Base-by-base conservation (phyloP, 1,140 invertebrate species). In the Sminthurides bifidus region DNA sequence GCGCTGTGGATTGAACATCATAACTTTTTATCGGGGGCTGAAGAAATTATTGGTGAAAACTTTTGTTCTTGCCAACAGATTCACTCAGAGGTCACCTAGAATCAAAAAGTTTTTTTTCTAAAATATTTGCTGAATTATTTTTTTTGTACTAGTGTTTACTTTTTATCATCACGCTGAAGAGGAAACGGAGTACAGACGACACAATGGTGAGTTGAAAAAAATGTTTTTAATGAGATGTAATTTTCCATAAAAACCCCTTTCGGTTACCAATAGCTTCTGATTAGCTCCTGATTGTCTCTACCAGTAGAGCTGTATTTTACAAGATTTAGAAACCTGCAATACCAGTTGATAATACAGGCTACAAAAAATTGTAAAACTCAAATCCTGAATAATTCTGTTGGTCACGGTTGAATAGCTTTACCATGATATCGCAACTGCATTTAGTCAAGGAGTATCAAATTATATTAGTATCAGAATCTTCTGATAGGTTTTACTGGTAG, bases 131-230 rank as follows among this genome's bases (percentile, higher is more conserved):
- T n/a, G n/a, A n/a, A n/a, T n/a, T n/a, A n/a, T 41, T 41, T 17
- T 41, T 21, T n/a, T 49, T 19, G 17, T 21, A 17, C 12, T 26
- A 17, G 24, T 33, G 10, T 33, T 49, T 33, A 33, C 10, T 24
- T 10, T 17, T 49, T 49, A n/a, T n/a, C n/a, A n/a, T 33, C 29
- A 49, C 15, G 29, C 24, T 49, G 29, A 29, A 31, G 46, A 49
- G 29, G 30, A 49, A 33, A 49, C 24, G 29, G 46, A 19, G 21
- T 4, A n/a, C 46, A 31, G 27, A 29, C 26, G 46, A 49, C 46
- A 49, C 46, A 49, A 49, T 49, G 46, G 46, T 49, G 23, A 26
- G 12, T 6, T 27, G 8, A 27, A 41, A 21, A 17, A 41, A 17
- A 14, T 26, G 19, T 21, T 6, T 24, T 45, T 21, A 8, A 26